Evolutionary conservation across 2,797 vertebrate genomes (phyloP), one percentile per base, ranked within the genome.

Genomic region (Phalloptychus januarius): DNA sequence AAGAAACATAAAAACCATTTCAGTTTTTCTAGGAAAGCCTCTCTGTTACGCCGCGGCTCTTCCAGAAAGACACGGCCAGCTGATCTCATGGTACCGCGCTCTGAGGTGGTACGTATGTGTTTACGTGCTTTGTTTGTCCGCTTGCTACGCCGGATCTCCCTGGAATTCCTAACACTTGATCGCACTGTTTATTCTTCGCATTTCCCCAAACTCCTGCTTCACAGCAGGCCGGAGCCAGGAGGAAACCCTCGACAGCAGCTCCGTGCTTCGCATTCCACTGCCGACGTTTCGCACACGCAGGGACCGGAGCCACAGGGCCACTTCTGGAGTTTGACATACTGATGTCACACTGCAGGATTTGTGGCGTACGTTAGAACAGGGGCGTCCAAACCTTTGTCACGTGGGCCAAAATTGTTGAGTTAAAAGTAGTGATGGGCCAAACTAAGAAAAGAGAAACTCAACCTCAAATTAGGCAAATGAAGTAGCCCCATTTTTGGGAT

Each of bases 131-230:
- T 56, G 42, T 71, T 81, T 18, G 2, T 44, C 42, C 36, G 74
- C 61, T 71, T 36, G 72, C 52, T 52, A 54, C 33, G 52, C 63
- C 79, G 82, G 75, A 67, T 88, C 81, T 77, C 78, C 33, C 45
- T 61, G 78, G 80, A 85, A 82, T 84, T 76, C 76, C 78, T 83
- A 78, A 83, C 79, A 86, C 81, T 83, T 85, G 85, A 85, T 87
- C 79, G 71, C 72, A 42, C 76, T 80, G 81, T 90, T 87, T 83
- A 77, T 85, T 83, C 33, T 1, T 54, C 1, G 36, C 71, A 40
- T 54, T 38, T 86, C 82, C 81, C 73, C 46, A 77, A 82, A 79
- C 77, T 61, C 40, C 50, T 56, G 74, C 83, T 65, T 72, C 45
- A 79, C 70, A 0, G 73, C 79, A 65, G 69, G 40, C 61, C 44